Evolutionary conservation across 23 tunicate species (phyloP), one percentile per base, ranked within the genome.

Genomic region (Aplidium turbinatum): DNA sequence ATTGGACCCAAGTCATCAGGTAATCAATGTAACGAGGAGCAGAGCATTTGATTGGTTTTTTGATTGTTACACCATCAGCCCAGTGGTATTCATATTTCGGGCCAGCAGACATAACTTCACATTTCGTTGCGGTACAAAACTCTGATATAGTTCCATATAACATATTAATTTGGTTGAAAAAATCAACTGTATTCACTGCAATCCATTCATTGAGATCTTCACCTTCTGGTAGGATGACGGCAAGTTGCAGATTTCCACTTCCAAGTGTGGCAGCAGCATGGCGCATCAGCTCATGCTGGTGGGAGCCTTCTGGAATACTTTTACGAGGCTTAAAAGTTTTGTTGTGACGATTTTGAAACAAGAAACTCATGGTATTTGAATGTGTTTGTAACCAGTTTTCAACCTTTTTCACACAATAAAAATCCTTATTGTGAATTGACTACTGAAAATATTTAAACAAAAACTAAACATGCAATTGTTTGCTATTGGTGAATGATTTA

Each of bases 231-330:
- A 94, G 35, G 13, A 47, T 81, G 20, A 94, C 99, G 4, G 99
- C 99, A 18, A 81, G 73, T 25, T 97, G 95, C 31, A 94, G 48
- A 66, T 94, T 94, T 47, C 99, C 99, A 79, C 90, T 86, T 21
- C 99, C 99, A 21, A 94, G 77, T 36, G 99, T 94, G 31, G 94
- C 95, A 55, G 94, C 89, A 6, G 99, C 97, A 82, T 91, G 97
- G 25, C 89, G 76, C 76, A 91, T 84, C 61, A 91, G 38, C 51
- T 91, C 91, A 84, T 80, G 86, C 57, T 91, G 97, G 46, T 91
- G 97, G 21, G 91, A 78, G 11, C 97, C 97, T 78, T 91, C 97
- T 0, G 97, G 97, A 35, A 91, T 81, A 28, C 83, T 84, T 47
- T 91, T 91, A 33, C 74, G 91, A 1, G 97, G 97, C 47, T 91